Evolutionary conservation across 2,113 vertebrate species (phyloP).

Genomic region (Spea multiplicata): DNA sequence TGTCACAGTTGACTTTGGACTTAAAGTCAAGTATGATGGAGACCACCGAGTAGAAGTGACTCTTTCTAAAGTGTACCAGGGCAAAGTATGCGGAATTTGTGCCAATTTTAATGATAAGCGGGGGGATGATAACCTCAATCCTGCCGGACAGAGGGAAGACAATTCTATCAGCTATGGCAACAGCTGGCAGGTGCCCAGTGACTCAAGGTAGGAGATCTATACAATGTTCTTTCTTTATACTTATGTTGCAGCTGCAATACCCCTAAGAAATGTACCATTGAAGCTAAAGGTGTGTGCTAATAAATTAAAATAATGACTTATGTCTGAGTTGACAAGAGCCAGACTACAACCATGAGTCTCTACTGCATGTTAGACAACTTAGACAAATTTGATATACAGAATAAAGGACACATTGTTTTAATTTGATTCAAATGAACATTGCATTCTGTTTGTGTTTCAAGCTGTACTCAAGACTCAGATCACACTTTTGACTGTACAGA

Average conservation of each 20-base stretch:
- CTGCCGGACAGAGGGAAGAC: slow-evolving; percentile 55
- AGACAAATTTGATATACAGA: too few relatives aligned
- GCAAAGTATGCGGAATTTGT: slow-evolving; percentile 59
- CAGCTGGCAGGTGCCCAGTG: slow-evolving; percentile 62
- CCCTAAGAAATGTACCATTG: too few relatives aligned
- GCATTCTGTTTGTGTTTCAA: neutral
- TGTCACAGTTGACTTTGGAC: slow-evolving; percentile 55
- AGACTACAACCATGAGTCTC: too few relatives aligned
- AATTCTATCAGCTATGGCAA: slow-evolving; percentile 61
- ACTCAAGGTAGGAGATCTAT: slow-evolving; percentile 57
- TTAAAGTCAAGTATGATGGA: slow-evolving; percentile 62
- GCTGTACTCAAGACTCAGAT: slow-evolving; percentile 25
- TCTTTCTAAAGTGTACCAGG: slow-evolving; percentile 53
- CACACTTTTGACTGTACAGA: slow-evolving; percentile 7
- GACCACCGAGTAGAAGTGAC: slow-evolving; percentile 54
- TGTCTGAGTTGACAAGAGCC: neutral
- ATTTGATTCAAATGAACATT: too few relatives aligned
- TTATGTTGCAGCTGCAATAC: too few relatives aligned
- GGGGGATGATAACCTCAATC: slow-evolving; percentile 62
- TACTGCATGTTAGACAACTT: too few relatives aligned
- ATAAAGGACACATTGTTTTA: too few relatives aligned
- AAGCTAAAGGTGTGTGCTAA: too few relatives aligned
- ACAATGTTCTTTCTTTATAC: too few relatives aligned
- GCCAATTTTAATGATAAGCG: slow-evolving; percentile 54
- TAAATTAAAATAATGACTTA: too few relatives aligned